Evolutionary conservation across 1,140 invertebrate genomes (phyloP), one percentile per base, ranked within the genome.

Genomic region (Leptoteleia sp.): DNA sequence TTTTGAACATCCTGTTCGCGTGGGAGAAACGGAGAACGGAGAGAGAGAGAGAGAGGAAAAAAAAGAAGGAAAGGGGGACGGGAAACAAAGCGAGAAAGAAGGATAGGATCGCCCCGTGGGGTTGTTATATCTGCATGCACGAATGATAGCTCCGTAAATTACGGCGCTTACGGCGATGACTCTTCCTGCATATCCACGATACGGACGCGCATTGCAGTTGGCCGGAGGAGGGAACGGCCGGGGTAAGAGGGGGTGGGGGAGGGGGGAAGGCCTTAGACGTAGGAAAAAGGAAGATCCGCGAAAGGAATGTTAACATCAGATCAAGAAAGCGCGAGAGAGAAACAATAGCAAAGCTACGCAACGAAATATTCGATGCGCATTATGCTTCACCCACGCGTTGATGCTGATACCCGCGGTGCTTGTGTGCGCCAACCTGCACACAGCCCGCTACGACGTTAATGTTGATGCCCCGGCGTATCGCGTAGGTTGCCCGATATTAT

Each of bases 101-200:
- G 64, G 48, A 67, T n/a, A 52, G 47, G 35, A 61, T 33, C 68
- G 75, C 67, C 68, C 68, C 71, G 71, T 35, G 67, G 70, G 77
- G 73, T 76, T 76, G 81, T 81, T 76, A 81, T 79, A 86, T 87
- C 82, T 85, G 84, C 82, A 87, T 87, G 82, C 81, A 75, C 81
- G 84, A 82, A 86, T 85, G 86, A 87, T 85, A 82, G 85, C 84
- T 84, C 70, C 77, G 86, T 86, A 87, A 88, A 87, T 88, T 87
- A 86, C 86, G 83, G 52, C 76, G 84, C 85, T 83, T 83, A 82
- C 79, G 85, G 85, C 85, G 81, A 84, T 81, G 80, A 79, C 71
- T 80, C 78, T 81, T 71, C 65, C 65, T 73, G 61, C 64, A 75
- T 71, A 76, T 54, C 65, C 55, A 25, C 61, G 70, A 17, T 71